phyloP scores from a whole-genome alignment of 2,888 invertebrate genomes.

The Teleogryllus oceanicus region DNA sequence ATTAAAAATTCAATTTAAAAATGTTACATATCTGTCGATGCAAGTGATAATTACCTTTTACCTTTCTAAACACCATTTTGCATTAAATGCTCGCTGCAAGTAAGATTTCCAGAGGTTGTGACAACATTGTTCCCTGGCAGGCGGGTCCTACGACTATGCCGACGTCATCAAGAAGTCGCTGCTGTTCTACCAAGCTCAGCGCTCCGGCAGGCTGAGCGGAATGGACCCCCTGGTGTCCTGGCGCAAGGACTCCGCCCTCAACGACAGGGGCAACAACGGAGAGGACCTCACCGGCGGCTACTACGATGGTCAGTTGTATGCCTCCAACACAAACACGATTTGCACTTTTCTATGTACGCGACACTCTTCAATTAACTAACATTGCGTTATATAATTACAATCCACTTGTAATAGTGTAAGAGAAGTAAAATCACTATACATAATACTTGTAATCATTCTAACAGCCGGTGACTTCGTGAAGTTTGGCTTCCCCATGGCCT shows the following conservation, averaged over 20 bases:
- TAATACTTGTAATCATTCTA: not conserved
- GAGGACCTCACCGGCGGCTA: constrained; percentile 32
- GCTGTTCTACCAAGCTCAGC: constrained; percentile 40
- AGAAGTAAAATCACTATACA: not conserved
- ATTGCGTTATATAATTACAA: too few species aligned
- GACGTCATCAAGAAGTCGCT: constrained; percentile 36
- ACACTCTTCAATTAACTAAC: too few species aligned
- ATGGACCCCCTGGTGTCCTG: constrained; percentile 36
- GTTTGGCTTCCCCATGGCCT: constrained; percentile 41
- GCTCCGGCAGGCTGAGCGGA: constrained; percentile 37
- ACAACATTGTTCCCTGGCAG: not conserved
- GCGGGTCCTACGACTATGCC: constrained; percentile 35
- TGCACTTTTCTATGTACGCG: too few species aligned
- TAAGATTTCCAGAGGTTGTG: too few species aligned
- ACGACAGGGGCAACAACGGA: constrained; percentile 34
- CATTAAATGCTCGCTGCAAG: too few species aligned
- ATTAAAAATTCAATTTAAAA: too few species aligned
- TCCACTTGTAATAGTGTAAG: too few species aligned
- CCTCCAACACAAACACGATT: too few species aligned
- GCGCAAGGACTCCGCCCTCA: constrained; percentile 38
- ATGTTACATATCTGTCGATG: too few species aligned
- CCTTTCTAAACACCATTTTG: too few species aligned
- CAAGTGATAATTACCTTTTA: too few species aligned
- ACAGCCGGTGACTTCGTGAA: constrained; percentile 41
- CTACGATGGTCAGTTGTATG: constrained; percentile 18